A percentile compares a stretch with the other conserved stretches of the same genome.
Evolutionary conservation across 2,888 invertebrate species (phyloP).

Genomic region (Drosophila acutilabella): DNA sequence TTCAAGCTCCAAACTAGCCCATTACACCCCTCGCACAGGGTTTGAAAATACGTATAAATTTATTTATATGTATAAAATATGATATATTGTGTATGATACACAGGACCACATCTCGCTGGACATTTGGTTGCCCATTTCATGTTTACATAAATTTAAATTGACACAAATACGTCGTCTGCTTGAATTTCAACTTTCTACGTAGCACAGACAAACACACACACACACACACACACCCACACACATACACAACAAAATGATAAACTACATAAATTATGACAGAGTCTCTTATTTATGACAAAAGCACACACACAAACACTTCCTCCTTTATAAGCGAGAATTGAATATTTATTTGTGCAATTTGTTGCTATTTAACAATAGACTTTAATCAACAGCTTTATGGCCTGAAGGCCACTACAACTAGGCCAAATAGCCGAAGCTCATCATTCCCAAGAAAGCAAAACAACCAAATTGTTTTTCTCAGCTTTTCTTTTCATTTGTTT

Average conservation of each 20-base stretch:
- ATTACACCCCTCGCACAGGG: not conserved
- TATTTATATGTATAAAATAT: slow-evolving; percentile 19
- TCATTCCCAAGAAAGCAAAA: slow-evolving; percentile 33
- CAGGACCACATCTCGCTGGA: slow-evolving; percentile 46
- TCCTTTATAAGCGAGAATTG: slow-evolving; percentile 40
- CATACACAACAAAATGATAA: slow-evolving; percentile 51
- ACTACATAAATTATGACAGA: slow-evolving; percentile 72
- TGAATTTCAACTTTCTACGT: slow-evolving; percentile 29
- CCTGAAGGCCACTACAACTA: slow-evolving; percentile 42
- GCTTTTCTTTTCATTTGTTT: slow-evolving; percentile 18
- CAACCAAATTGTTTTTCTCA: slow-evolving; percentile 33
- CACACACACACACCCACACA: no score
- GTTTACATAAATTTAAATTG: slow-evolving; percentile 81
- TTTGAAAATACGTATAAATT: slow-evolving; percentile 18
- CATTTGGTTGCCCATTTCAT: slow-evolving; percentile 65
- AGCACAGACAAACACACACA: not conserved
- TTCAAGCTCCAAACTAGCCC: no score
- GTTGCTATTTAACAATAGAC: slow-evolving; percentile 38
- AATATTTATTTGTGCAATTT: slow-evolving; percentile 65
- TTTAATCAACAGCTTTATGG: slow-evolving; percentile 60
- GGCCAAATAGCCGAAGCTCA: slow-evolving; percentile 19
- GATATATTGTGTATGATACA: slow-evolving; percentile 28
- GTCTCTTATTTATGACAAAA: slow-evolving; percentile 16
- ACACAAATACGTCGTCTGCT: slow-evolving; percentile 68
- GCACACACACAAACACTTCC: not conserved